Evolutionary conservation across 2,797 vertebrate genomes (phyloP).

Genomic region (Ceryle rudis): DNA sequence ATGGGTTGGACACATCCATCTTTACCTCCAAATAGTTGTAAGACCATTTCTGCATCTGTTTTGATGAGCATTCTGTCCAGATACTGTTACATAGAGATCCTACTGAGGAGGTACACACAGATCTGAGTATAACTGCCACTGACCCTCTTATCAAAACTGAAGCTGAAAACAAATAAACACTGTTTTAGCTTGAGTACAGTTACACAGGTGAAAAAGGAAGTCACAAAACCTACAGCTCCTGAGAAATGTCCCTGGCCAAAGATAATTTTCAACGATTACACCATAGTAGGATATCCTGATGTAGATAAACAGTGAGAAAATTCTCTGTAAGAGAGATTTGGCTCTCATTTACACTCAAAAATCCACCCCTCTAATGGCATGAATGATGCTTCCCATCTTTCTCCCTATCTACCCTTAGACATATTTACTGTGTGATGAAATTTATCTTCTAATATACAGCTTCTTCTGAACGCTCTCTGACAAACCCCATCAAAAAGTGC

Average conservation of each 20-base stretch:
- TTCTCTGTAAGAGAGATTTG: background rate
- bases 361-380: background rate
- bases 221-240: background rate
- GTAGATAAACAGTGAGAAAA: background rate
- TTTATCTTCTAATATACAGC: conserved; percentile 47
- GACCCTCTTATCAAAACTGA: background rate
- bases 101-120: background rate
- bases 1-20: fast-evolving
- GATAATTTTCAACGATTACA: background rate
- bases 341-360: background rate
- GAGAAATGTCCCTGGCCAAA: background rate
- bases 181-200: background rate
- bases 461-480: conserved; percentile 56
- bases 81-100: background rate
- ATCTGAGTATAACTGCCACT: background rate
- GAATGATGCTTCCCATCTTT: background rate
- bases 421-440: conserved; percentile 6
- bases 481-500: conserved; percentile 57
- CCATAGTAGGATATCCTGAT: background rate
- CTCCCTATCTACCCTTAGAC: conserved; percentile 14
- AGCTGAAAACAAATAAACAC: background rate
- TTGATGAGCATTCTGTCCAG: background rate
- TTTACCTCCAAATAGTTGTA: background rate
- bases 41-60: background rate
- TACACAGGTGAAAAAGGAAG: background rate